A percentile compares a stretch with the other conserved stretches of the same genome.
These are phyloP conservation scores for Suillia variegata DNA, from an alignment of 2,888 invertebrate species.

Conservation along the genomic window DNA sequence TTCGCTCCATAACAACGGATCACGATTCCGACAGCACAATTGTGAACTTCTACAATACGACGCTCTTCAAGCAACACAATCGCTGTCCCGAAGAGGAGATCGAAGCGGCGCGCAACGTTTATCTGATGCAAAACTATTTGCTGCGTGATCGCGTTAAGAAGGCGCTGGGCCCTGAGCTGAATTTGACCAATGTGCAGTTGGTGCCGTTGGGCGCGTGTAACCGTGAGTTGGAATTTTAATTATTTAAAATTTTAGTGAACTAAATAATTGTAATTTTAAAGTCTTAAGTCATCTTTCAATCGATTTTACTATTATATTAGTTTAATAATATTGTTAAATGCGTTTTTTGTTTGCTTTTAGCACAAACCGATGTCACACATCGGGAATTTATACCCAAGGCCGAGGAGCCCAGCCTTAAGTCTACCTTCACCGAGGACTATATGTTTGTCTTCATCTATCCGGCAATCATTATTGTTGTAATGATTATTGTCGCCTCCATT, in stretches of 20 bases:
- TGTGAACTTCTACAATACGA: conserved; percentile 81
- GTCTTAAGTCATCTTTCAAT: not conserved
- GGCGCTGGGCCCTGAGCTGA: conserved; percentile 70
- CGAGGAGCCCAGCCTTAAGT: conserved; percentile 56
- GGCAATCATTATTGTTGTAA: conserved; percentile 83
- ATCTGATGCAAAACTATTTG: conserved; percentile 70
- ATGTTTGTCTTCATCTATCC: conserved; percentile 87
- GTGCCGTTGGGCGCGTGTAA: conserved; percentile 64
- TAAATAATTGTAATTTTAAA: not conserved
- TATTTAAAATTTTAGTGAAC: not conserved
- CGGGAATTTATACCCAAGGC: conserved; percentile 53
- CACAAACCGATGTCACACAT: conserved; percentile 44
- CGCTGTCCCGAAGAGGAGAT: conserved; percentile 81
- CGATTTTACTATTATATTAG: not conserved
- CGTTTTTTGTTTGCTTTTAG: conserved; percentile 31
- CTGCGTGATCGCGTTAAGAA: conserved; percentile 64
- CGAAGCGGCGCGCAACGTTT: conserved; percentile 71
- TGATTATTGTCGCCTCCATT: conserved; percentile 84
- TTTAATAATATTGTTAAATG: no score
- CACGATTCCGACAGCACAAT: conserved; percentile 68
- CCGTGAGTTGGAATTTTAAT: conserved; percentile 59
- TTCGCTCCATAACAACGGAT: conserved; percentile 68
- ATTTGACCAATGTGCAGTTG: conserved; percentile 64
- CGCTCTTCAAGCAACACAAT: conserved; percentile 59
- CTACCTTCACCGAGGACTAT: conserved; percentile 68